These are phyloP conservation scores for Arvicanthis niloticus DNA, from an alignment of 2,113 vertebrate species.

Conservation along the genomic window DNA sequence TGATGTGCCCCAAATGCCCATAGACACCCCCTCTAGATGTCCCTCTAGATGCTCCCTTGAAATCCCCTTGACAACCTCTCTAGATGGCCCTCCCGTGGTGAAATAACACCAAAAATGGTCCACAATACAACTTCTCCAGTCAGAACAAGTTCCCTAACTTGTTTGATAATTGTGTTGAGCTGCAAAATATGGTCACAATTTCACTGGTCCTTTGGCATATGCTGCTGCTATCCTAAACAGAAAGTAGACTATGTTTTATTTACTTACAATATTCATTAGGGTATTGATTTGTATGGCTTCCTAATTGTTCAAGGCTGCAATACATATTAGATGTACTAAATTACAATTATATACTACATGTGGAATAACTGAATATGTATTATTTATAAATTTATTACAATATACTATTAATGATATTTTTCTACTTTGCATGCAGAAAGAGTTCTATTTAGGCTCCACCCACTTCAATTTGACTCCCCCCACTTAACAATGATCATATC, in stretches of 20 bases:
- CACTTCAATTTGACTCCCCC: too few relatives aligned
- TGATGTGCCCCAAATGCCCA: too few relatives aligned
- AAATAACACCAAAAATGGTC: neutral
- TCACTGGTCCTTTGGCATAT: neutral
- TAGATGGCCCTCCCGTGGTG: neutral
- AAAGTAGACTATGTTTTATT: neutral
- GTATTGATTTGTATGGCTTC: neutral
- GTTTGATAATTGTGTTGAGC: neutral
- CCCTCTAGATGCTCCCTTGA: too few relatives aligned
- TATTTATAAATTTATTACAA: neutral
- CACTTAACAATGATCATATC: neutral
- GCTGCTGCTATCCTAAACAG: neutral
- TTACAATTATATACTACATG: neutral
- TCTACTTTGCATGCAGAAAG: neutral
- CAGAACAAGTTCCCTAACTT: neutral
- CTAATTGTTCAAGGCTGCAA: neutral
- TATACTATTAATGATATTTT: neutral
- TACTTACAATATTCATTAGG: neutral
- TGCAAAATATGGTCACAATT: neutral
- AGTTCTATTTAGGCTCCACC: neutral
- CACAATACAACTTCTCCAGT: neutral
- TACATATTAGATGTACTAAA: neutral
- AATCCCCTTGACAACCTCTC: too few relatives aligned
- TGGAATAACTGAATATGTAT: neutral
- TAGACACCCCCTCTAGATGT: too few relatives aligned